Evolutionary conservation across 1,140 invertebrate genomes (phyloP).

Genomic region (Cydia pomonella): DNA sequence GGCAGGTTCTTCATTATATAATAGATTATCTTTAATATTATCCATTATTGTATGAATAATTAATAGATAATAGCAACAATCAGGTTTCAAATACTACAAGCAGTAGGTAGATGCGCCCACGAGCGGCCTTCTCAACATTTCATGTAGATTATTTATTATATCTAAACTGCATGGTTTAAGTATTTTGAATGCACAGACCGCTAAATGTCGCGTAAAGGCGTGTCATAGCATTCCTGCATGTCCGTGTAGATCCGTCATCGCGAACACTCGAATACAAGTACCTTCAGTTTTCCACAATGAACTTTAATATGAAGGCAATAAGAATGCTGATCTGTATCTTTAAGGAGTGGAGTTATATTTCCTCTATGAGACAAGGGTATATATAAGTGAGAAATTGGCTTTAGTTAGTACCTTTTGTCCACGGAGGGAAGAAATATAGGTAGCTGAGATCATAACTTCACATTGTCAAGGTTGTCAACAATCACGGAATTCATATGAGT

Average conservation of each 20-base stretch:
- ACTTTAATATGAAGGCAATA: neutral
- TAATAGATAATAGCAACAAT: neutral
- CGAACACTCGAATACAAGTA: neutral
- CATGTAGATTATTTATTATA: slow-evolving; percentile 8
- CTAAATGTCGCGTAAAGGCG: slow-evolving; percentile 7
- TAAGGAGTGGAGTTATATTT: neutral
- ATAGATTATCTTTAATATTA: too few relatives aligned
- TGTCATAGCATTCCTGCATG: slow-evolving; percentile 12
- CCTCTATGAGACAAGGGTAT: neutral
- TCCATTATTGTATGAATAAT: neutral
- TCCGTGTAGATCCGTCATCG: slow-evolving; percentile 6
- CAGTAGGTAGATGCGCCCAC: neutral
- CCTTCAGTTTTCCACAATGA: neutral
- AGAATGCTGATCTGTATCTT: neutral
- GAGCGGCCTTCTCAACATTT: slow-evolving; percentile 7
- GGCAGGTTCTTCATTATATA: too few relatives aligned
- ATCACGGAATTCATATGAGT: slow-evolving; percentile 18
- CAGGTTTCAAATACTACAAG: neutral
- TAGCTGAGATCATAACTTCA: slow-evolving; percentile 14
- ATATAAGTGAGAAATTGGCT: neutral
- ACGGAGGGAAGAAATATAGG: neutral
- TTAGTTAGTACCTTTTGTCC: neutral
- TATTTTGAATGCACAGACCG: neutral
- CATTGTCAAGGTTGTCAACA: slow-evolving; percentile 26
- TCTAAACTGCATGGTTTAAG: neutral